Evolutionary conservation across 1,140 invertebrate species (phyloP).

Genomic region (Rhopalosiphum maidis): DNA sequence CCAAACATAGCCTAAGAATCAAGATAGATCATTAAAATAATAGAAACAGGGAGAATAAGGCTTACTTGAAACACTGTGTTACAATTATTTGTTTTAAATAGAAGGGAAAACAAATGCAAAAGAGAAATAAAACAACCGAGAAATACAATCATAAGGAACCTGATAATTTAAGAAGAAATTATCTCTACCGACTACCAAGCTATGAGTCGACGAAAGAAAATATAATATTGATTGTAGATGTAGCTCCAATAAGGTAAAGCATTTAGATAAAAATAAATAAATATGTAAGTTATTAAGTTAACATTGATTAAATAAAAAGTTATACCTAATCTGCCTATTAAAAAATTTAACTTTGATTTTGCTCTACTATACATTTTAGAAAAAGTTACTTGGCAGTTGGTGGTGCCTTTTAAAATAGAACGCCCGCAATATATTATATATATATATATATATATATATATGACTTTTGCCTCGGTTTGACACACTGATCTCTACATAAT

Average conservation of each 20-base stretch:
- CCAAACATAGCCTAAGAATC: too few relatives aligned
- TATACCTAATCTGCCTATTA: not conserved
- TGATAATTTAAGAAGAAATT: not conserved
- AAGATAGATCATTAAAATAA: too few relatives aligned
- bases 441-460: constrained; percentile 12
- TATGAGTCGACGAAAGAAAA: not conserved
- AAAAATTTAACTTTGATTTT: constrained; percentile 14
- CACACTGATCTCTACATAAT: not conserved
- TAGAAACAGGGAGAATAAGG: too few relatives aligned
- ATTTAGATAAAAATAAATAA: not conserved
- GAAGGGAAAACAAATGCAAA: too few relatives aligned
- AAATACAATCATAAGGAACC: not conserved
- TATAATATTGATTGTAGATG: not conserved
- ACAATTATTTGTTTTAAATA: too few relatives aligned
- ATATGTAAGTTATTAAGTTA: not conserved
- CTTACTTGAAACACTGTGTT: too few relatives aligned
- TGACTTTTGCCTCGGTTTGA: not conserved
- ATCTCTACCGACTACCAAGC: not conserved
- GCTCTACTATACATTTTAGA: not conserved
- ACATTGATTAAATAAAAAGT: not conserved
- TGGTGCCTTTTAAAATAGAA: constrained; percentile 15
- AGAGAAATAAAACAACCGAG: not conserved
- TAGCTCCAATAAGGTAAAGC: not conserved
- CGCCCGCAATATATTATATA: not conserved
- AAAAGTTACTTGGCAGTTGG: not conserved